Evolutionary conservation across 1,140 invertebrate species (phyloP), one percentile per base, ranked within the genome.

Genomic region (Myzus persicae): DNA sequence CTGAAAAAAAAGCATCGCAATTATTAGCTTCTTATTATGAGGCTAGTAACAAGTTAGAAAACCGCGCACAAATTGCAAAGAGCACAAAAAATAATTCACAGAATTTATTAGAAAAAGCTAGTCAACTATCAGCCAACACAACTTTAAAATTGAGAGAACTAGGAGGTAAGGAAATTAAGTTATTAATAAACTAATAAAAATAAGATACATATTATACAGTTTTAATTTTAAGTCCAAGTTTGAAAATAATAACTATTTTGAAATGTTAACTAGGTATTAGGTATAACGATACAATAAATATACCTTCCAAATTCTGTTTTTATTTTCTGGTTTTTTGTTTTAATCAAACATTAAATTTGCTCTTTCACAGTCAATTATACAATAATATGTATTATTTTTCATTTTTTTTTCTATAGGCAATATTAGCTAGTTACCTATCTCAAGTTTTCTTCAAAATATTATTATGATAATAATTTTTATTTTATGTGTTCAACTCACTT

Each of bases 111-210:
- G 96, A 97, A 93, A 95, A 96, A 93, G 98, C 98, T 6, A 97
- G 97, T 87, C 96, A 97, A 94, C 95, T 98, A 1, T 97, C 97
- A 0, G 96, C 97, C 93, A 97, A 97, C 94, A 97, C 97, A 1
- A 96, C 96, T 94, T 96, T 95, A 24, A 98, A 98, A 95, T 95
- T 98, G 22, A 97, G 97, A 94, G 96, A 97, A 94, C 95, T 98
- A 31, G 96, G 96, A 95, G 96, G 97, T 95, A 96, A 90, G 38
- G 18, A 51, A 36, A 44, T 54, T 48, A 4, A 31, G 11, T 91
- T 90, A 51, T 36, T 22, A 89, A 90, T 59, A 90, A 59, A 11
- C 22, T 51, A 20, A 89, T 9, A 89, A 89, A 48, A 89, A 87
- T 31, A 44, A 40, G 18, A 4, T 51, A n/a, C n/a, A n/a, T n/a